Conservation (phyloP, 2,113 vertebrate species). For the Myanophis thanlyinensis region DNA sequence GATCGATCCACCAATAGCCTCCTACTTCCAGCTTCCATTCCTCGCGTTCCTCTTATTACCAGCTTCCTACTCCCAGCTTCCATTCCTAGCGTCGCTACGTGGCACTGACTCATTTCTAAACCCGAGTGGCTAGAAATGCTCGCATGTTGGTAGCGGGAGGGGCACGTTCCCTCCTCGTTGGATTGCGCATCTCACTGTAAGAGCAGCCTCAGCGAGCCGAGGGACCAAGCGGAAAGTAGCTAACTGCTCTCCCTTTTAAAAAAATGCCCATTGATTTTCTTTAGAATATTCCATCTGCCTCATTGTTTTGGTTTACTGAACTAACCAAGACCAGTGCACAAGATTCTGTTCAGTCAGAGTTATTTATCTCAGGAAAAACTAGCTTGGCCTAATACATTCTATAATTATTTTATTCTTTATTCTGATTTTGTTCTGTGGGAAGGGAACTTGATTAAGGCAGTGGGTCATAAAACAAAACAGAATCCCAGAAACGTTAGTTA, state of each 20-base stretch:
- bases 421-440: neutral
- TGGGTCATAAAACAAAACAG: no score
- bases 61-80: no score
- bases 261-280: neutral
- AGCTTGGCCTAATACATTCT: neutral
- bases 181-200: neutral
- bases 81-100: neutral
- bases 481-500: no score
- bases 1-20: no score
- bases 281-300: neutral
- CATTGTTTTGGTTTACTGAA: neutral
- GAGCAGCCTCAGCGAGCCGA: neutral
- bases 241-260: neutral
- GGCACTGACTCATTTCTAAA: conserved; percentile 6
- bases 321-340: neutral
- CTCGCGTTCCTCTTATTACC: no score
- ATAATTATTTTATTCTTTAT: neutral
- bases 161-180: neutral
- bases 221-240: neutral
- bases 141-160: neutral
- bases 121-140: neutral
- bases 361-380: neutral
- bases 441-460: no score
- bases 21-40: no score
- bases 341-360: neutral